These are phyloP conservation scores for Pseudobourletiella spinata DNA, from an alignment of 1,140 invertebrate species.

Conservation along the genomic window DNA sequence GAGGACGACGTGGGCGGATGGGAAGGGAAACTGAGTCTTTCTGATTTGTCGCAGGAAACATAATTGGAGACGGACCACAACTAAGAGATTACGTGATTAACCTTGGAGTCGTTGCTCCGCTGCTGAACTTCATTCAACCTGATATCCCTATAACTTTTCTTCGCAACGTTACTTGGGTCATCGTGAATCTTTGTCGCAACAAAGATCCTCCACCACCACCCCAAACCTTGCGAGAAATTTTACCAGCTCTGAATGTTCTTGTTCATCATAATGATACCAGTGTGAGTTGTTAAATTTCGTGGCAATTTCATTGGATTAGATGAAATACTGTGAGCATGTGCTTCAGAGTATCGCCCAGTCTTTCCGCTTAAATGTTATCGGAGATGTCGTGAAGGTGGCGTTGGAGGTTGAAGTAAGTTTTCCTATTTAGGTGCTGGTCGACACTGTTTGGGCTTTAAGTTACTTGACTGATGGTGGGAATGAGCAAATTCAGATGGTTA, in stretches of 20 bases:
- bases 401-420: too few species aligned
- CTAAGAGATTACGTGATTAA: slow-evolving; percentile 87
- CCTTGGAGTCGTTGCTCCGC: slow-evolving; percentile 76
- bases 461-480: slow-evolving; percentile 98
- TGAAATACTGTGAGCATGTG: too few species aligned
- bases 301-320: too few species aligned
- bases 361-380: too few species aligned
- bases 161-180: slow-evolving; percentile 96
- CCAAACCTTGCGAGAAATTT: slow-evolving; percentile 79
- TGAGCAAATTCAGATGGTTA: slow-evolving; percentile 98
- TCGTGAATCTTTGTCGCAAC: slow-evolving; percentile 92
- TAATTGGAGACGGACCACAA: slow-evolving; percentile 83
- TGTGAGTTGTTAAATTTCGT: slow-evolving; percentile 49
- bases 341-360: too few species aligned
- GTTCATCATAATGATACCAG: slow-evolving; percentile 94
- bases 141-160: slow-evolving; percentile 87
- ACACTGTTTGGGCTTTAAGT: slow-evolving; percentile 98
- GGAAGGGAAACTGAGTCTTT: slow-evolving; percentile 43
- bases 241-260: slow-evolving; percentile 86
- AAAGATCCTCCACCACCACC: slow-evolving; percentile 85
- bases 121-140: slow-evolving; percentile 83
- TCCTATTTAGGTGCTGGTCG: slow-evolving; percentile 97
- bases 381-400: neutral
- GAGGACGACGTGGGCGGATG: slow-evolving; percentile 73
- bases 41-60: slow-evolving; percentile 52